phyloP scores from a whole-genome alignment of 1,140 invertebrate genomes.

The Calephelis nemesis region DNA sequence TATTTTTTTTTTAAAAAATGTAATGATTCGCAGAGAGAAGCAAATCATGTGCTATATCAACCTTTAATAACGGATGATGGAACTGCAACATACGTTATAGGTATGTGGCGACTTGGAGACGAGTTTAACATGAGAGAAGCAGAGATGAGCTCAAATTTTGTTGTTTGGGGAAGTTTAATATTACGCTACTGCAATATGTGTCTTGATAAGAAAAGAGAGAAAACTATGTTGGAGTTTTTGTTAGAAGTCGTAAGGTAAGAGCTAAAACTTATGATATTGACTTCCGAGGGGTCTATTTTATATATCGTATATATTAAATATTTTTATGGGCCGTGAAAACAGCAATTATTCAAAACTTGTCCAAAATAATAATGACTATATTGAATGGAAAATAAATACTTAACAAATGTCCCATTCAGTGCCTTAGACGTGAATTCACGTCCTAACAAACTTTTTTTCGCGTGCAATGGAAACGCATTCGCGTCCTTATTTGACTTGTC shows the following conservation, averaged over 20 bases:
- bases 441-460: too few species aligned
- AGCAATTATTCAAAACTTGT: too few species aligned
- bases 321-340: too few species aligned
- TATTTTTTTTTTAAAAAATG: too few species aligned
- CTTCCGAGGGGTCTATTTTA: too few species aligned
- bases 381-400: too few species aligned
- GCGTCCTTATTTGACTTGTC: too few species aligned
- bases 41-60: constrained; percentile 47
- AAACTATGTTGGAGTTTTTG: constrained; percentile 54
- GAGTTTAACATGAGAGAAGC: constrained; percentile 42
- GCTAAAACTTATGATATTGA: constrained; percentile 18
- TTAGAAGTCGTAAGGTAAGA: constrained; percentile 60
- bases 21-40: constrained; percentile 38
- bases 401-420: too few species aligned
- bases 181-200: constrained; percentile 49
- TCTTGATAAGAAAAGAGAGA: constrained; percentile 45
- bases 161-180: constrained; percentile 47
- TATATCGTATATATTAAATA: too few species aligned
- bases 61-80: constrained; percentile 42
- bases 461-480: too few species aligned
- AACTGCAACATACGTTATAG: constrained; percentile 48
- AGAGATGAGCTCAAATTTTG: constrained; percentile 42
- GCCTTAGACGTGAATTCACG: too few species aligned
- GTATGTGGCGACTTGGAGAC: constrained; percentile 48
- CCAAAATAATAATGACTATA: too few species aligned